Evolutionary conservation across 2,797 vertebrate species (phyloP), one percentile per base, ranked within the genome.

Genomic region (Odontamblyopus rebecca): DNA sequence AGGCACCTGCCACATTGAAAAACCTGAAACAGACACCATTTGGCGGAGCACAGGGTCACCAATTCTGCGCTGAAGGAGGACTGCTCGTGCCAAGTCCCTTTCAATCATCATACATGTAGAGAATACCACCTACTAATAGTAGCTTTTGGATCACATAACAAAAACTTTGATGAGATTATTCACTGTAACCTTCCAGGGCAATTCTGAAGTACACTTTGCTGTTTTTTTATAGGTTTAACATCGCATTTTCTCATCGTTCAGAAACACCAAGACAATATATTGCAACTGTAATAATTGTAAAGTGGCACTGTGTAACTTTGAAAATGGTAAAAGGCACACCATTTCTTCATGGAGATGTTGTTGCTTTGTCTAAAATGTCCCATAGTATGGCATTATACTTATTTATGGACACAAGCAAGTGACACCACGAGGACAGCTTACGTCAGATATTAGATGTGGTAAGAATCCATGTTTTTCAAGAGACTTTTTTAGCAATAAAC

Each of bases 1-100:
- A 93, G 85, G 91, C 92, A 93, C 93, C 93, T 93, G 92, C 88
- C 89, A 93, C 90, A 87, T 85, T 81, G 88, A 88, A 86, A 66
- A 92, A 93, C 92, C 93, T 93, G 92, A 91, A 91, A 87, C 88
- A 86, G 88, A 85, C 92, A 91, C 91, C 93, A 94, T 93, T 94
- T 94, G 93, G 93, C 66, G 76, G 91, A 88, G 91, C 91, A 89
- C 54, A 54, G 82, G 92, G 91, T 92, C 90, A 87, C 68, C 79
- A 78, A 65, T 74, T 91, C 84, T 75, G 84, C 82, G 83, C 86
- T 83, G 87, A 81, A 82, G 80, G 86, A 79, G 69, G 71, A 66
- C 67, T 68, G 67, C 60, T n/a, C 6, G 73, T 89, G 93, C 92
- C 92, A 94, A 86, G 80, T 87, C 75, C 78, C 90, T 78, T 90